Evolutionary conservation across 2,888 invertebrate genomes (phyloP).

Genomic region (Cabera pusaria): DNA sequence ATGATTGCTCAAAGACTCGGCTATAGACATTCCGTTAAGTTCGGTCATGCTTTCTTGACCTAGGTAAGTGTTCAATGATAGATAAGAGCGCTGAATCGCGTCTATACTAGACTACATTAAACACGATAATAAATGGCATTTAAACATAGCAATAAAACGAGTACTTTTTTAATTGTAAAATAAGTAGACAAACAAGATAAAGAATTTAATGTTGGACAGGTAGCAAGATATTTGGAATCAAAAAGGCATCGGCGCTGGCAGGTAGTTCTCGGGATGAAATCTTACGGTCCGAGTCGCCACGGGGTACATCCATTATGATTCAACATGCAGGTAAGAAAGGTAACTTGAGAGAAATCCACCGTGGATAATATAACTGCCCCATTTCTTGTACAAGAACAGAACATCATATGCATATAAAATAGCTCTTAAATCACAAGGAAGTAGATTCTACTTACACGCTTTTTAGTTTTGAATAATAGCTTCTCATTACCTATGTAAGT

Average conservation of each 20-base stretch:
- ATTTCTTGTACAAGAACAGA: too few species aligned
- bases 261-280: slow-evolving; percentile 11
- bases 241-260: slow-evolving; percentile 6
- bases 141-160: too few species aligned
- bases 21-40: slow-evolving; percentile 33
- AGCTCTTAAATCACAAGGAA: too few species aligned
- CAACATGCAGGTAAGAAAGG: slow-evolving; percentile 13
- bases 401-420: too few species aligned
- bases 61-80: slow-evolving; percentile 38
- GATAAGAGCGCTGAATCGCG: slow-evolving; percentile 24
- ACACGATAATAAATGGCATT: slow-evolving; percentile 15
- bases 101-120: slow-evolving; percentile 7
- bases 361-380: too few species aligned
- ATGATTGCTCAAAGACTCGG: slow-evolving; percentile 39
- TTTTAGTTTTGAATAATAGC: too few species aligned
- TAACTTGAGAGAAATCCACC: slow-evolving; percentile 2
- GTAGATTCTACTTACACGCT: too few species aligned
- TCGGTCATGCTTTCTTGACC: slow-evolving; percentile 49
- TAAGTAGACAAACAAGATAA: slow-evolving; percentile 11
- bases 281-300: slow-evolving; percentile 3
- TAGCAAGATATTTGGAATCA: slow-evolving; percentile 21
- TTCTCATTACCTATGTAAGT: too few species aligned
- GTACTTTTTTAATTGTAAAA: too few species aligned
- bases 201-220: slow-evolving; percentile 15
- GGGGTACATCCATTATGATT: slow-evolving; percentile 11